Base-by-base conservation (phyloP, 2,113 vertebrate genomes). In the Phrynocephalus versicolor region DNA sequence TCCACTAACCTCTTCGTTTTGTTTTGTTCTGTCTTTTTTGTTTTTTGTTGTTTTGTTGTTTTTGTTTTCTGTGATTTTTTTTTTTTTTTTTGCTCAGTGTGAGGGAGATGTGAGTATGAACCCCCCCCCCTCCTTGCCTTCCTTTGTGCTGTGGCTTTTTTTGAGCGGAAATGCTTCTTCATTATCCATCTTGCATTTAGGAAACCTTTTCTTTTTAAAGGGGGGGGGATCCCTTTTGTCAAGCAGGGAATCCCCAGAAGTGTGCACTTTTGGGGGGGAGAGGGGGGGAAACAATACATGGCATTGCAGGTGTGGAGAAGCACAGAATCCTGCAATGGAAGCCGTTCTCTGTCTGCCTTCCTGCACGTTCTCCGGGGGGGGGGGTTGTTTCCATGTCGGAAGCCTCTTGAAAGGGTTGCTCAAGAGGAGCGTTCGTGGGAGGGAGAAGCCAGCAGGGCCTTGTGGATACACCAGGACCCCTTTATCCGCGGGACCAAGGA, bases 41-140 rank as follows among this genome's bases (percentile, higher is more conserved):
- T 88, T 96, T 91, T 96, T 96, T 27, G n/a, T n/a, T n/a, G n/a
- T n/a, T 94, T 78, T 89, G 75, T 91, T 90, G 95, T 88, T 96
- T 91, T 96, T 96, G 14, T 15, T 79, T 79, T 51, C 37, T 8
- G 16, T 35, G 6, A 8, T 14, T 23, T 60, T 21, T 30, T 2
- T 78, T 96, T 96, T 95, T 96, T 85, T 96, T 94, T 91, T 96
- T 96, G 97, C 97, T 96, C 97, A 98, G 98, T 98, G 97, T 96
- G 98, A 98, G 96, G 98, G 97, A 95, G 98, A 98, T 97, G 98
- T 99, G 97, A 99, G 98, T 99, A 99, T 67, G 18, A 64, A 97
- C 93, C 87, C n/a, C n/a, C n/a, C n/a, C n/a, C n/a, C n/a, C n/a
- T n/a, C n/a, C n/a, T n/a, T 76, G 88, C 93, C 94, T 92, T 93